Evolutionary conservation across 2,797 vertebrate species (phyloP).

Genomic region (Bovichtus variegatus): DNA sequence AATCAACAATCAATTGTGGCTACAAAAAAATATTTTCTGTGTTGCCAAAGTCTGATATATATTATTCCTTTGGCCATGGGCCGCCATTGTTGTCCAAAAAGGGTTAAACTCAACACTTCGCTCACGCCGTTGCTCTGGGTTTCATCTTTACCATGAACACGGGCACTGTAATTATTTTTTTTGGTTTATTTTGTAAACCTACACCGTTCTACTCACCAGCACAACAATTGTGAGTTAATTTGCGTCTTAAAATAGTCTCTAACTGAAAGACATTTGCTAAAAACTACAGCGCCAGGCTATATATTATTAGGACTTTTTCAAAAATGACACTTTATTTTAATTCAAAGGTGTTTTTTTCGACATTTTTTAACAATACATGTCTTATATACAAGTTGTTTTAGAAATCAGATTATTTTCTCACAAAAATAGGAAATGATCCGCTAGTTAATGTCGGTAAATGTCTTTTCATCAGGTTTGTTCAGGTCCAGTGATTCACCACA

Average conservation of each 20-base stretch:
- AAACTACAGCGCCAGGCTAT: background rate
- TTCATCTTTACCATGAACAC: background rate
- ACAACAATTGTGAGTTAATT: background rate
- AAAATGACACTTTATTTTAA: background rate
- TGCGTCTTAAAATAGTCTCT: background rate
- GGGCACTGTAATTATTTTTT: background rate
- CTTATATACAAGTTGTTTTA: background rate
- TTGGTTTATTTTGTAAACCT: background rate
- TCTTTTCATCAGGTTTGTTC: background rate
- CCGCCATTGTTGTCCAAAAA: background rate
- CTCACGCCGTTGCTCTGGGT: too few relatives aligned
- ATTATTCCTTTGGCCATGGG: background rate
- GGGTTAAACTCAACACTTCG: background rate
- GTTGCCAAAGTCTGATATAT: background rate
- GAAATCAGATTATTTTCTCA: background rate
- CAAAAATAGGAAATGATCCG: background rate
- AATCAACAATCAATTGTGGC: background rate
- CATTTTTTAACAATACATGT: background rate
- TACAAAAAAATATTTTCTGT: background rate
- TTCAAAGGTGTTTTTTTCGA: background rate
- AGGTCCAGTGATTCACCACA: conserved; percentile 7
- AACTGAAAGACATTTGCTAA: background rate
- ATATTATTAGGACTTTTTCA: background rate
- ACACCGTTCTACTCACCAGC: background rate
- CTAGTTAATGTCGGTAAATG: conserved; percentile 3